These are phyloP conservation scores for Drosophila cognata DNA, from an alignment of 2,888 invertebrate genomes.

Conservation along the genomic window DNA sequence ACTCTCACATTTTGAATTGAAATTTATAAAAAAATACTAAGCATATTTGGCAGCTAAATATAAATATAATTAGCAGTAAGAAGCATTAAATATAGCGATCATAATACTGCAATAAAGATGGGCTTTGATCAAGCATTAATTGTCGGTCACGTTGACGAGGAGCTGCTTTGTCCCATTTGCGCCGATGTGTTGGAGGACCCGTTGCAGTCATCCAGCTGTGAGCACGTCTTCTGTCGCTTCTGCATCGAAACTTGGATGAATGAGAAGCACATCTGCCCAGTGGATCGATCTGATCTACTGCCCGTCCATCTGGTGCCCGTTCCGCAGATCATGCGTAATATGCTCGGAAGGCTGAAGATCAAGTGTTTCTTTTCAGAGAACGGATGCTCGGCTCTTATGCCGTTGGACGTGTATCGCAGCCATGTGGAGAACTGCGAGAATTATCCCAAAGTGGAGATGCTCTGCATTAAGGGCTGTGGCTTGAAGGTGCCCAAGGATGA, in stretches of 20 bases:
- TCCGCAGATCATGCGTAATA: conserved; percentile 67
- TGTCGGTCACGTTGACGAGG: conserved; percentile 65
- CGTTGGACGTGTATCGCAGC: conserved; percentile 41
- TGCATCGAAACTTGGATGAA: conserved; percentile 67
- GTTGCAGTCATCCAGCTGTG: conserved; percentile 59
- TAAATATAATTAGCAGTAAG: neutral
- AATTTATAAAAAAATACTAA: conserved; percentile 42
- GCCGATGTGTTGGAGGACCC: conserved; percentile 65
- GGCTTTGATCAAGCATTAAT: conserved; percentile 59
- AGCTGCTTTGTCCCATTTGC: conserved; percentile 66
- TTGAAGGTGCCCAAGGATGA: conserved; percentile 61
- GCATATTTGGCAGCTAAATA: conserved; percentile 33
- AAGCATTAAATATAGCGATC: neutral
- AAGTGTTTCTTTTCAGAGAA: conserved; percentile 48
- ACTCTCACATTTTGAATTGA: conserved; percentile 51
- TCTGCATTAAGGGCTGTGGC: conserved; percentile 32
- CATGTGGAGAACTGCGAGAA: conserved; percentile 45
- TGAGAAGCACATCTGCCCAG: conserved; percentile 61
- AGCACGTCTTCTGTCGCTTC: conserved; percentile 59
- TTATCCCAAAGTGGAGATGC: conserved; percentile 46
- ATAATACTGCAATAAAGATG: conserved; percentile 30
- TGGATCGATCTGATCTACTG: conserved; percentile 55
- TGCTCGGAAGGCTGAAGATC: conserved; percentile 59
- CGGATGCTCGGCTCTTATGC: conserved; percentile 41
- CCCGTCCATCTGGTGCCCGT: conserved; percentile 44